phyloP scores from a whole-genome alignment of 2,797 vertebrate genomes.

The Arrhamphus sclerolepis region DNA sequence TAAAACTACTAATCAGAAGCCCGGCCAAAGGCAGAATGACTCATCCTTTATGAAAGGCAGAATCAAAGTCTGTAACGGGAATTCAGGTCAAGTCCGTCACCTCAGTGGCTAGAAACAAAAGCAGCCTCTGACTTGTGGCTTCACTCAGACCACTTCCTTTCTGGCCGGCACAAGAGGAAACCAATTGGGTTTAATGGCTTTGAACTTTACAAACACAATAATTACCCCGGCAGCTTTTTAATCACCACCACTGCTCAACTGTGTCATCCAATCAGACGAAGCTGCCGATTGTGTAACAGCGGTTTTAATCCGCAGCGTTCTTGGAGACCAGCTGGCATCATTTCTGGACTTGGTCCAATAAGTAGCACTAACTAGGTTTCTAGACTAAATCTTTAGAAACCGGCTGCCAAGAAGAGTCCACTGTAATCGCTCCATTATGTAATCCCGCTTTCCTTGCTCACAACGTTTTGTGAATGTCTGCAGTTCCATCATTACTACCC shows the following conservation, averaged over 20 bases:
- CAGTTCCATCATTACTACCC: neutral
- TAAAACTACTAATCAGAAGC: too few species aligned
- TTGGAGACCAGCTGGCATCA: slow-evolving; percentile 24
- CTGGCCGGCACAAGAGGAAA: neutral
- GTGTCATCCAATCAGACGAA: slow-evolving; percentile 20
- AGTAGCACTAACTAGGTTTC: slow-evolving; percentile 49
- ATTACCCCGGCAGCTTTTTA: neutral
- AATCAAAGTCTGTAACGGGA: too few species aligned
- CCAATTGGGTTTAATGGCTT: neutral
- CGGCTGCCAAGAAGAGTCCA: slow-evolving; percentile 11
- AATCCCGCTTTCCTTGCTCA: slow-evolving; percentile 1
- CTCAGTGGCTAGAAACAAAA: too few species aligned
- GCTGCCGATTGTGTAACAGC: slow-evolving; percentile 17
- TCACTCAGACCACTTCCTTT: neutral
- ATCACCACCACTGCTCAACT: neutral
- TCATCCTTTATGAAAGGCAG: too few species aligned
- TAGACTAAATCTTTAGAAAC: slow-evolving; percentile 33
- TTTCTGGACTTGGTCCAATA: slow-evolving; percentile 36
- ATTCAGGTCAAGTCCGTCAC: too few species aligned
- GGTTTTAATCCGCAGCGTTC: slow-evolving; percentile 29
- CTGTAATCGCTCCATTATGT: slow-evolving; percentile 3
- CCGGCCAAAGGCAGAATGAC: too few species aligned
- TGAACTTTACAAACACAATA: slow-evolving; percentile 1
- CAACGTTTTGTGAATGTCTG: too few species aligned
- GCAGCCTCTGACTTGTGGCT: too few species aligned